These are phyloP conservation scores for Aurelia sp. DNA, from an alignment of 30 jellyfish, hydroid and myxozoan species.

Conservation along the genomic window DNA sequence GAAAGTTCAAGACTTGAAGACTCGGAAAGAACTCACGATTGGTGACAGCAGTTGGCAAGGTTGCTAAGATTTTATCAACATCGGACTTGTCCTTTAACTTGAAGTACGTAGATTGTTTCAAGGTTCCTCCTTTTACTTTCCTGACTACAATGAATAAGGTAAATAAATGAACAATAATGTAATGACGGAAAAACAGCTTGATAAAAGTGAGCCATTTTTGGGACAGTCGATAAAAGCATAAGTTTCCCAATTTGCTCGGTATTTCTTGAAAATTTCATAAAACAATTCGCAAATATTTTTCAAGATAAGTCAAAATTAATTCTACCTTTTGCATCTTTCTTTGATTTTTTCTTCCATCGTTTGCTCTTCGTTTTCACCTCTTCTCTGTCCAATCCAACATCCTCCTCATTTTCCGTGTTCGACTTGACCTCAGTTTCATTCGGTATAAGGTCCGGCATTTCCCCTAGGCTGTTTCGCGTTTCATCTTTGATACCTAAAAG, in stretches of 20 bases:
- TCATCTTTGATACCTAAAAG: not conserved
- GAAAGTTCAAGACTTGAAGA: no score
- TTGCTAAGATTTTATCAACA: no score
- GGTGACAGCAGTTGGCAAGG: no score
- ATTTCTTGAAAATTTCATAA: not conserved
- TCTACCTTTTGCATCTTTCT: conserved; percentile 19
- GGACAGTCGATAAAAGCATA: no score
- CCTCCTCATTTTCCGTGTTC: not conserved
- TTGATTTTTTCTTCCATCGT: conserved; percentile 8
- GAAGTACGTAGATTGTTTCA: no score
- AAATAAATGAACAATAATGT: no score
- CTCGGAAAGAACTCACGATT: no score
- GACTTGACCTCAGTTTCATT: conserved; percentile 15
- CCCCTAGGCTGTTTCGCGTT: conserved; percentile 46
- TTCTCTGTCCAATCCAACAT: not conserved
- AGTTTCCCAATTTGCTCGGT: not conserved
- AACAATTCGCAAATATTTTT: not conserved
- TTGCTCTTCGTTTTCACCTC: conserved; percentile 16
- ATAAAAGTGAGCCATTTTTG: no score
- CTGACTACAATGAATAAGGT: no score
- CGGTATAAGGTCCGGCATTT: conserved; percentile 74
- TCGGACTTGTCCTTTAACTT: no score
- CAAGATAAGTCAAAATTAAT: not conserved
- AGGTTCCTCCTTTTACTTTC: no score
- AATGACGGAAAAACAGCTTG: no score